A percentile compares a stretch with the other conserved stretches of the same genome.
phyloP scores from a whole-genome alignment of 2,888 invertebrate genomes.

The Rhimphoctona megacephalus region DNA sequence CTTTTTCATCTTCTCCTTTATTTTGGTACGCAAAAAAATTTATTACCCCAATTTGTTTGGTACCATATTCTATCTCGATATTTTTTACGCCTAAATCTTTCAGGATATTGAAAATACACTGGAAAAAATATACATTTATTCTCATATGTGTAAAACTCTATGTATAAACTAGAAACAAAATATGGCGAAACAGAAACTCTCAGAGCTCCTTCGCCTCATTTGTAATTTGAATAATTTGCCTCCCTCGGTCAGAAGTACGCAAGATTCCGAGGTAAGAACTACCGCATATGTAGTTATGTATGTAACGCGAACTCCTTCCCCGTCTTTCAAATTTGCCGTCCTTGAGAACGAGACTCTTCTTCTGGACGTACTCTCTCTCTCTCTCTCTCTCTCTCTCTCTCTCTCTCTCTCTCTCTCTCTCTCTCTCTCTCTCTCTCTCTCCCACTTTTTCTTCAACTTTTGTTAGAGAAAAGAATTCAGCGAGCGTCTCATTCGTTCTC shows the following conservation, averaged over 20 bases:
- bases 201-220: slow-evolving; percentile 58
- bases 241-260: slow-evolving; percentile 56
- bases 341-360: slow-evolving; percentile 63
- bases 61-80: not conserved
- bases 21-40: not conserved
- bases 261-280: slow-evolving; percentile 48
- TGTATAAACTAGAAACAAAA: slow-evolving; percentile 72
- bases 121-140: not conserved
- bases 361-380: slow-evolving; percentile 10
- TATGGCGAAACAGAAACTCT: slow-evolving; percentile 69
- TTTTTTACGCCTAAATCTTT: not conserved
- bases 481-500: not conserved
- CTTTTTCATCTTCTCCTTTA: not conserved
- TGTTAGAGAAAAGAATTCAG: slow-evolving; percentile 5
- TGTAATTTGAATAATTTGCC: slow-evolving; percentile 78
- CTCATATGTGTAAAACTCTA: slow-evolving; percentile 43
- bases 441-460: not conserved
- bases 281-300: slow-evolving; percentile 23
- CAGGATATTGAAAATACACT: not conserved
- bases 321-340: slow-evolving; percentile 64
- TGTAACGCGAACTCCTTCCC: slow-evolving; percentile 29
- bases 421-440: slow-evolving; percentile 7
- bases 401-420: not conserved
- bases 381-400: too few relatives aligned
- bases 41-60: not conserved